phyloP scores from a whole-genome alignment of 2,113 vertebrate genomes.

The Odontesthes bonariensis region DNA sequence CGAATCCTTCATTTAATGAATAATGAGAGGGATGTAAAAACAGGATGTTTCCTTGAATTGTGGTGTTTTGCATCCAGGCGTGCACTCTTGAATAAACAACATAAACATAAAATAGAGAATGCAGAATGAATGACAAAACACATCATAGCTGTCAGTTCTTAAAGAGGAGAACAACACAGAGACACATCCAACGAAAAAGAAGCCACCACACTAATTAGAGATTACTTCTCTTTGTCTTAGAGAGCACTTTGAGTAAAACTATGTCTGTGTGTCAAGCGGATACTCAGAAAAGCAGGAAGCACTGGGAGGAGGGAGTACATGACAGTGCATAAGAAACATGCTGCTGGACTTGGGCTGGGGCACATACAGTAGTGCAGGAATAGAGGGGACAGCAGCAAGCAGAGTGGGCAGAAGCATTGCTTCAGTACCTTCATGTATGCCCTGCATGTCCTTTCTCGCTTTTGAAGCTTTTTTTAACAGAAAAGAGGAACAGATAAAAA shows the following conservation, averaged over 20 bases:
- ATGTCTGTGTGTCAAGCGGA: slow-evolving; percentile 57
- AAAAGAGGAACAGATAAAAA: slow-evolving; percentile 80
- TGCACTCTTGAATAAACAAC: slow-evolving; percentile 60
- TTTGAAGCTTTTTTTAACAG: slow-evolving; percentile 93
- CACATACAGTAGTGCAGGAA: slow-evolving; percentile 49
- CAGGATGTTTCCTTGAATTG: slow-evolving; percentile 34
- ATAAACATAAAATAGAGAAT: slow-evolving; percentile 48
- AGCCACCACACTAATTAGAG: slow-evolving; percentile 56
- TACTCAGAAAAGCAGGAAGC: slow-evolving; percentile 65
- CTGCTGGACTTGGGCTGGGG: slow-evolving; percentile 82
- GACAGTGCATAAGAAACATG: slow-evolving; percentile 75
- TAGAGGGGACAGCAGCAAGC: slow-evolving; percentile 75
- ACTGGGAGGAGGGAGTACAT: slow-evolving; percentile 59
- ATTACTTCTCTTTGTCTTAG: slow-evolving; percentile 68
- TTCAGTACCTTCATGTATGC: slow-evolving; percentile 98
- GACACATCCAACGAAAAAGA: slow-evolving; percentile 49
- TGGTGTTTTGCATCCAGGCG: slow-evolving; percentile 48
- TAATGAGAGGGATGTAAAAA: slow-evolving; percentile 50
- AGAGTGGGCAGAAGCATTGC: slow-evolving; percentile 86
- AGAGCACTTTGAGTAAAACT: slow-evolving; percentile 56
- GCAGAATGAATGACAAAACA: slow-evolving; percentile 50
- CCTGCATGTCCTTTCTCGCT: slow-evolving; percentile 99
- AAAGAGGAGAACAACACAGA: slow-evolving; percentile 29
- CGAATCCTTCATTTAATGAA: slow-evolving; percentile 55
- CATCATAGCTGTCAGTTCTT: slow-evolving; percentile 46